Conservation (phyloP, 2,888 invertebrate genomes). For the Lissocephala sabroskyi region DNA sequence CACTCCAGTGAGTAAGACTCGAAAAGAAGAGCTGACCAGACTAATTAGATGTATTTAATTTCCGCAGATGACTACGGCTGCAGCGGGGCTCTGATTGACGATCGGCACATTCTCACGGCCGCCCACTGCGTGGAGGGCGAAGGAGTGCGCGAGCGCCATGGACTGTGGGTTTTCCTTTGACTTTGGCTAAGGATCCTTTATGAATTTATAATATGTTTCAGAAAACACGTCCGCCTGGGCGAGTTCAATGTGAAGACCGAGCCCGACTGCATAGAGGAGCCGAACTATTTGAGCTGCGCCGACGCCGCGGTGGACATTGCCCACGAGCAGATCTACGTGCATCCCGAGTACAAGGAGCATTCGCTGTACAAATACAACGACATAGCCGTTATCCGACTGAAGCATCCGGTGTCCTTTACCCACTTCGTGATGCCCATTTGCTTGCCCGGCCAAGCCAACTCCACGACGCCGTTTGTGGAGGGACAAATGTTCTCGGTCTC, state of each 20-base stretch:
- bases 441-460: constrained; percentile 70
- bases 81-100: constrained; percentile 77
- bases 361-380: constrained; percentile 75
- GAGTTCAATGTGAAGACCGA: constrained; percentile 78
- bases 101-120: constrained; percentile 76
- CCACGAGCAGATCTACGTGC: constrained; percentile 77
- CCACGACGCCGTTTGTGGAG: constrained; percentile 65
- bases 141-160: constrained; percentile 73
- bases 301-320: constrained; percentile 78
- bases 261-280: constrained; percentile 75
- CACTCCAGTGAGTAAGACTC: constrained; percentile 71
- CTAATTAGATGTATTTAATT: background rate
- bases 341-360: constrained; percentile 76
- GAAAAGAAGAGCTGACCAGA: background rate
- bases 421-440: constrained; percentile 78
- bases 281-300: constrained; percentile 75
- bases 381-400: constrained; percentile 74
- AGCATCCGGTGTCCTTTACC: constrained; percentile 67
- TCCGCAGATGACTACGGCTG: constrained; percentile 75
- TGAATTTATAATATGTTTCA: constrained; percentile 23
- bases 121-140: constrained; percentile 77
- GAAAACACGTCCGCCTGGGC: constrained; percentile 76
- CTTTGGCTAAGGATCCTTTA: too few relatives aligned
- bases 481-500: constrained; percentile 75
- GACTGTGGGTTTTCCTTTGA: constrained; percentile 73